Conservation (phyloP, 2,113 vertebrate genomes). For the Semicossyphus pulcher region DNA sequence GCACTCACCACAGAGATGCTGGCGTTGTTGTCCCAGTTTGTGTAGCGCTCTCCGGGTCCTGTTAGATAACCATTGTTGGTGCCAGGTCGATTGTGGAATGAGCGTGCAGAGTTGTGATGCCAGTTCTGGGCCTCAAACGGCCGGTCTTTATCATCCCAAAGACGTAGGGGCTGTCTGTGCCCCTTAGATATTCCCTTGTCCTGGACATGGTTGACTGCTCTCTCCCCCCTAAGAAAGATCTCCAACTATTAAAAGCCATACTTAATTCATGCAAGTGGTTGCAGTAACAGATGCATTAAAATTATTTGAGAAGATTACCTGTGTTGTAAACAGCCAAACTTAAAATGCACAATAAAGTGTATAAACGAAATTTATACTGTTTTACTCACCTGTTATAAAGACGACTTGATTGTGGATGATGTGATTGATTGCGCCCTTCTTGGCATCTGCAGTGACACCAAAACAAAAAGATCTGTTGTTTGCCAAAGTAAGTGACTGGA, state of each 20-base stretch:
- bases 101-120: conserved; percentile 78
- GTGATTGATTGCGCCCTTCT: conserved; percentile 84
- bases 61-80: conserved; percentile 77
- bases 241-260: background rate
- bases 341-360: background rate
- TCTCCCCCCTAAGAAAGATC: conserved; percentile 74
- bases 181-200: conserved; percentile 85
- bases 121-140: conserved; percentile 86
- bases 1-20: conserved; percentile 77
- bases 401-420: conserved; percentile 79
- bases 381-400: conserved; percentile 84
- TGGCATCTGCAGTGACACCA: conserved; percentile 78
- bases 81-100: conserved; percentile 80
- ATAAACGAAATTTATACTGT: background rate
- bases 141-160: conserved; percentile 87
- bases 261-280: background rate
- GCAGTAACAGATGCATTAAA: background rate
- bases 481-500: background rate
- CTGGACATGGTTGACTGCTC: conserved; percentile 82
- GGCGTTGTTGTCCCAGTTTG: conserved; percentile 77
- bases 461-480: background rate
- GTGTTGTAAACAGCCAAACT: background rate
- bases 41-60: conserved; percentile 76
- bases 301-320: background rate
- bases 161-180: conserved; percentile 79